phyloP scores from a whole-genome alignment of 2,113 vertebrate species.

The Tyrannus savana region DNA sequence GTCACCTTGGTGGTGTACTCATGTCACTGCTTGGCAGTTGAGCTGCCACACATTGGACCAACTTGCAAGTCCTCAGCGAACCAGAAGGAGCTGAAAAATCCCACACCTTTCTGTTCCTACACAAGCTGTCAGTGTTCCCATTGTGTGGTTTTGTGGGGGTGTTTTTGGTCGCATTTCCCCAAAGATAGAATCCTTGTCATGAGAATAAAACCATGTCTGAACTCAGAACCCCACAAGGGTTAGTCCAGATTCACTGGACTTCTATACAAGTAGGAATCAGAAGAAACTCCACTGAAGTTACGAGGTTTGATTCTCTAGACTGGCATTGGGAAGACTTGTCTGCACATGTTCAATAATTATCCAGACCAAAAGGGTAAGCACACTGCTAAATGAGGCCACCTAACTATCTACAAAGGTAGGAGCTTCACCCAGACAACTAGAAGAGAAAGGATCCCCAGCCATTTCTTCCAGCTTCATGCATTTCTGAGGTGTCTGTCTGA shows the following conservation, averaged over 20 bases:
- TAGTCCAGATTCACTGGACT: background rate
- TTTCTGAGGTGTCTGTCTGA: background rate
- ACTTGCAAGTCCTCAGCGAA: background rate
- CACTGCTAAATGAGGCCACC: background rate
- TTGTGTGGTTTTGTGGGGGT: background rate
- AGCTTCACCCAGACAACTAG: background rate
- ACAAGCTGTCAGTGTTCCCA: background rate
- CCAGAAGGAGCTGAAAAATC: background rate
- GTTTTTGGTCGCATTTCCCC: background rate
- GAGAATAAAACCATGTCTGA: background rate
- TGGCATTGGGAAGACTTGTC: background rate
- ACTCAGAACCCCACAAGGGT: background rate
- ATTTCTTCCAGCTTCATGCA: background rate
- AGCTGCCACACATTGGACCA: background rate
- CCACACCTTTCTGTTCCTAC: background rate
- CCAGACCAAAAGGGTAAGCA: background rate
- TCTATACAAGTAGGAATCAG: background rate
- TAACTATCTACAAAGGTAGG: background rate
- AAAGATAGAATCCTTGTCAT: background rate
- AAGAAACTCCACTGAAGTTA: background rate
- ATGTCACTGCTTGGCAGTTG: background rate
- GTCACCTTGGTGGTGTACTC: background rate
- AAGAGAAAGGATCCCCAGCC: background rate
- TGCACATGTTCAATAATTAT: accelerated
- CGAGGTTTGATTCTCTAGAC: background rate